Conservation (phyloP, 2,113 vertebrate genomes). For the Muscicapa adusta region DNA sequence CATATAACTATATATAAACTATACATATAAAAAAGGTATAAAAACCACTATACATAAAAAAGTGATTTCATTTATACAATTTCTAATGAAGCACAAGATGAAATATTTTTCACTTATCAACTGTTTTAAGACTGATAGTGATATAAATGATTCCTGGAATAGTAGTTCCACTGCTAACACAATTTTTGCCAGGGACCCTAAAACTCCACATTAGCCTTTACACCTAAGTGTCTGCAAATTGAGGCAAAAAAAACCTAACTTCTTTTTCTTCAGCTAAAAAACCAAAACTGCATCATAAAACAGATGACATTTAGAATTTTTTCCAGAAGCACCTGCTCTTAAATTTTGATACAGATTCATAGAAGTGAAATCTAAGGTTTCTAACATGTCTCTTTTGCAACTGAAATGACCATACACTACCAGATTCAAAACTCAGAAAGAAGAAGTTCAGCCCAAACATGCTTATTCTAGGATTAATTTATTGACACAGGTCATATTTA, state of each 20-base stretch:
- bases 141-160: neutral
- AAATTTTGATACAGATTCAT: neutral
- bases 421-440: neutral
- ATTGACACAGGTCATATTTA: neutral
- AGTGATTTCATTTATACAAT: neutral
- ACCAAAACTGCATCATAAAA: neutral
- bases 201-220: neutral
- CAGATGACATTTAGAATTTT: neutral
- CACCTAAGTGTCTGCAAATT: neutral
- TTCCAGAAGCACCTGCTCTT: neutral
- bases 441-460: neutral
- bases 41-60: neutral
- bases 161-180: neutral
- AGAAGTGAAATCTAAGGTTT: neutral
- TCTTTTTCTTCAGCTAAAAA: neutral
- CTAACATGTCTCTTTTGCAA: neutral
- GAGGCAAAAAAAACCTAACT: fast-evolving
- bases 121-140: neutral
- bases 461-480: neutral
- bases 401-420: neutral
- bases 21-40: too few relatives aligned
- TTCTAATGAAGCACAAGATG: neutral
- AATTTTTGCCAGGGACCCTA: neutral
- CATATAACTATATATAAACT: neutral
- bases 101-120: neutral